Base-by-base conservation (phyloP, 2,113 vertebrate genomes). In the Sebastes fasciatus region DNA sequence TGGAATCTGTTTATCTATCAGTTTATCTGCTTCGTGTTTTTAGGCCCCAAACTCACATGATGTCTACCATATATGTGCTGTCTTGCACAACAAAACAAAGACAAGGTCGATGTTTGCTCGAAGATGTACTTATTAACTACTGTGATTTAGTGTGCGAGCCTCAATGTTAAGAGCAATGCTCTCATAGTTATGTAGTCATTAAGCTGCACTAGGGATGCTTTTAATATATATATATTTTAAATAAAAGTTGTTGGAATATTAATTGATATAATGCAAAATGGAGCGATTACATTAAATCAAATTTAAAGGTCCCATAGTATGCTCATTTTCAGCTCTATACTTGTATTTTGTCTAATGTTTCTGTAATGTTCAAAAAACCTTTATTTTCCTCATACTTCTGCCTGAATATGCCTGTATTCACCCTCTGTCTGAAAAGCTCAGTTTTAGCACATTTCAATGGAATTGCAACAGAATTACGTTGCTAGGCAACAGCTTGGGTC, bases 61-160 rank as follows among this genome's bases (percentile, higher is more conserved):
- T 77, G 16, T 40, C n/a, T 57, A 9, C n/a, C 12, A 34, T 23
- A 4, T 17, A 13, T 45, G 19, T 42, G 70, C 54, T 63, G 40
- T 19, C 16, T 34, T 79, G 49, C 52, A 61, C 65, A 76, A 42
- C 46, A 40, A 61, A 69, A 71, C 45, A 61, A 58, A 80, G 10
- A 63, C 14, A 1, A 21, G 42, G 61, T 21, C 42, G 1, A 16
- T 46, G 57, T 52, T 26, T 45, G n/a, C n/a, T n/a, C 1, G 1
- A 49, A 61, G 48, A 80, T 49, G 8, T 23, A 12, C 26, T 74
- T 26, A 60, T 46, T 64, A 52, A 19, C 42, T 6, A 21, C 12
- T 46, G 17, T 46, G 11, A 43, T 64, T 51, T 10, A 49, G 12
- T 34, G 10, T 58, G 23, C 46, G 19, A 45, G 10, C 51, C 17